Conservation (phyloP, 2,888 invertebrate species). For the Oegoconia quadripuncta region DNA sequence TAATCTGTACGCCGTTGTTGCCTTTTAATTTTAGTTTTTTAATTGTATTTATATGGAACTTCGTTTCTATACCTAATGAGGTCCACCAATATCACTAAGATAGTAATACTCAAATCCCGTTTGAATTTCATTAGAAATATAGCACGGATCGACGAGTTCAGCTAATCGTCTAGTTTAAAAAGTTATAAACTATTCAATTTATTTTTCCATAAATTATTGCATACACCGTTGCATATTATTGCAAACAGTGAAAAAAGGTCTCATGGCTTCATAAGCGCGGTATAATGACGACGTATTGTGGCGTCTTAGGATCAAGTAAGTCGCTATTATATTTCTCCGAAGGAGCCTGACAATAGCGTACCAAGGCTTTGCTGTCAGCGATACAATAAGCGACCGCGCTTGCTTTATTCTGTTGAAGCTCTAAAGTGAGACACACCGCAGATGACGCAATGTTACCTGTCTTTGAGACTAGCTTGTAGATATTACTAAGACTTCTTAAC, state of each 20-base stretch:
- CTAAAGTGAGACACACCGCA: constrained; percentile 50
- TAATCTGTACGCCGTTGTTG: too few species aligned
- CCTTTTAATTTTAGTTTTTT: too few species aligned
- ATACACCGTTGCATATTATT: constrained; percentile 32
- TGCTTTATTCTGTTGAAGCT: constrained; percentile 54
- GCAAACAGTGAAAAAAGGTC: constrained; percentile 47
- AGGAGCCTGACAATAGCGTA: constrained; percentile 60
- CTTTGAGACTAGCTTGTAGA: constrained; percentile 42
- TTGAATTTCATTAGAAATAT: too few species aligned
- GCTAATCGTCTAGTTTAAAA: too few species aligned
- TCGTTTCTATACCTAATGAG: too few species aligned
- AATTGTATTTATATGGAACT: too few species aligned
- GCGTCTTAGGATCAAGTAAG: constrained; percentile 64
- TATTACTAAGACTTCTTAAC: constrained; percentile 37
- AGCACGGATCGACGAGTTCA: too few species aligned
- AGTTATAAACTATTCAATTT: too few species aligned
- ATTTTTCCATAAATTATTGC: constrained; percentile 35
- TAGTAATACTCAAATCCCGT: too few species aligned
- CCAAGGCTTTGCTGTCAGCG: constrained; percentile 66
- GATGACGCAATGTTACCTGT: constrained; percentile 60
- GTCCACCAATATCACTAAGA: too few species aligned
- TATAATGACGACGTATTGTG: constrained; percentile 69
- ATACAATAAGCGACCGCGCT: constrained; percentile 69
- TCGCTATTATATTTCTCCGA: constrained; percentile 70
- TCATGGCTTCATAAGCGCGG: constrained; percentile 48